Percentiles rank a stretch among this genome's conserved stretches.
Evolutionary conservation across 2,888 invertebrate genomes (phyloP).

Genomic region (Meliscaeva auricollis): DNA sequence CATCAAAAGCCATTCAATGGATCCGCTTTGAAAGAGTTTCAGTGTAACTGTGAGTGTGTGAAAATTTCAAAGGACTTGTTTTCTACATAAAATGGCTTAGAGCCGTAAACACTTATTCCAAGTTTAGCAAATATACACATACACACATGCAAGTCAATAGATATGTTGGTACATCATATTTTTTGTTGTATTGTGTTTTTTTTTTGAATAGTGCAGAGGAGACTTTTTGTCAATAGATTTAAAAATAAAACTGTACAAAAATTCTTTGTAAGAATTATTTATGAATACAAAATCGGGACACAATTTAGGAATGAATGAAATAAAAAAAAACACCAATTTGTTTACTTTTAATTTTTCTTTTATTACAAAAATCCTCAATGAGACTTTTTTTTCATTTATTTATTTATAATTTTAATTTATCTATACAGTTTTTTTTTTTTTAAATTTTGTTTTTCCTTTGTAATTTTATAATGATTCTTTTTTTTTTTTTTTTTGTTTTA

Average conservation of each 20-base stretch:
- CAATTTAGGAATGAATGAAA: not conserved
- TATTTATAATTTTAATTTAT: constrained; percentile 28
- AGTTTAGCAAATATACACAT: not conserved
- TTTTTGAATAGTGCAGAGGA: not conserved
- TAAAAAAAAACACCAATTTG: not conserved
- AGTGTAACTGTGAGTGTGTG: constrained; percentile 8
- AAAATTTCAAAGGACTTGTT: constrained; percentile 47
- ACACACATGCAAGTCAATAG: too few relatives aligned
- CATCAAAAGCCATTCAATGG: constrained; percentile 50
- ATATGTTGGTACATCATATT: too few relatives aligned
- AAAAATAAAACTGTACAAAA: not conserved
- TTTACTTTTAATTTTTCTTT: constrained; percentile 18
- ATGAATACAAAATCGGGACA: too few relatives aligned
- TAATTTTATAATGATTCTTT: constrained; percentile 49
- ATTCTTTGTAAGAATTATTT: too few relatives aligned
- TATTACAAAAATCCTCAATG: constrained; percentile 62
- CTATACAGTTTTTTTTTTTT: constrained; percentile 37
- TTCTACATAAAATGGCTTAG: not conserved
- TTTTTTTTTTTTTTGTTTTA: constrained; percentile 20
- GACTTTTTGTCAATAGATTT: too few relatives aligned
- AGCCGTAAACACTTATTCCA: constrained; percentile 35
- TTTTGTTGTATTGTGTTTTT: too few relatives aligned
- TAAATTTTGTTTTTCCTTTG: constrained; percentile 10
- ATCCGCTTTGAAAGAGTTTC: not conserved
- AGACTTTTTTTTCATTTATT: constrained; percentile 19